Conservation (phyloP, 2,888 invertebrate species). For the Tiliacea citrago region DNA sequence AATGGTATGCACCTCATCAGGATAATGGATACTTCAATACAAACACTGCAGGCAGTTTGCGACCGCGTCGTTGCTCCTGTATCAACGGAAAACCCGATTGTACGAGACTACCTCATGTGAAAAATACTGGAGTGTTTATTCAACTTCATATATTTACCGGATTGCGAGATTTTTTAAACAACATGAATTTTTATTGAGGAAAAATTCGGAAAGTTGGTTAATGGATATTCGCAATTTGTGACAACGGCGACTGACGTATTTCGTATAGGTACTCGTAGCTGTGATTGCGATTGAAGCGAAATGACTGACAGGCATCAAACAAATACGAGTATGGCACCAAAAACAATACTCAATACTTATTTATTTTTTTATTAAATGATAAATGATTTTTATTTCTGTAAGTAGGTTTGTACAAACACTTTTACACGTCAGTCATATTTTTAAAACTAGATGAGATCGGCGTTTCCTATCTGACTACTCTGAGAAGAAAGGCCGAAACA, state of each 20-base stretch:
- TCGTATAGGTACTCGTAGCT: no score
- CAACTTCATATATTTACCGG: slow-evolving; percentile 49
- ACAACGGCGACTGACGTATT: slow-evolving; percentile 37
- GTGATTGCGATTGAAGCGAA: slow-evolving; percentile 46
- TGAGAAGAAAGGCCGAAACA: no score
- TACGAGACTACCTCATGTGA: slow-evolving; percentile 50
- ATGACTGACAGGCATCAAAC: slow-evolving; percentile 19
- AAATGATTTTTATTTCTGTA: no score
- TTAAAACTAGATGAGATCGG: no score
- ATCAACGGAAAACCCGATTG: slow-evolving; percentile 64
- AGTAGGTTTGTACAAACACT: no score
- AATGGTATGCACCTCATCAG: slow-evolving; percentile 79
- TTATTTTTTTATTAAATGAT: neutral
- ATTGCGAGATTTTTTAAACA: slow-evolving; percentile 41
- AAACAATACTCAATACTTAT: neutral
- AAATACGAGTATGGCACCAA: slow-evolving; percentile 7
- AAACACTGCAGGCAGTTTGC: slow-evolving; percentile 74
- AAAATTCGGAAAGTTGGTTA: slow-evolving; percentile 33
- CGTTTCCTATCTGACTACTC: no score
- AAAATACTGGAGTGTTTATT: slow-evolving; percentile 58
- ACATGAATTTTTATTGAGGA: slow-evolving; percentile 38
- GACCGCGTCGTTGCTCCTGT: slow-evolving; percentile 69
- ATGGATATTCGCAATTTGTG: slow-evolving; percentile 56
- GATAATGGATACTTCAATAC: slow-evolving; percentile 83
- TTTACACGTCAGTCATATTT: no score